Percentiles rank a stretch among this genome's conserved stretches.
Evolutionary conservation across 2,888 invertebrate species (phyloP).

Genomic region (Drosophila setosimentum): DNA sequence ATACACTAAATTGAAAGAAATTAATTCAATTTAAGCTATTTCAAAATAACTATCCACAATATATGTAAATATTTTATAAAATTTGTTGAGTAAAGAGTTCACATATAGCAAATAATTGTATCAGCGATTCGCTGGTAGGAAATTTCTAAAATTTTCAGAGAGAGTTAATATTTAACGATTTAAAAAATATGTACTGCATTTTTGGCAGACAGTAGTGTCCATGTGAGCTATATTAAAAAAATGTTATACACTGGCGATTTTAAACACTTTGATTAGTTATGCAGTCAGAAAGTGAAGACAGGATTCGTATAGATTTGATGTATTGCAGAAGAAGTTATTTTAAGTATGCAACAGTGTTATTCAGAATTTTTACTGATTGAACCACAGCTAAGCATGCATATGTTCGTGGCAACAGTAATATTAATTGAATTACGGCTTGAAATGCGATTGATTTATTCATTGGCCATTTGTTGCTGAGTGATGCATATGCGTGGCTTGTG

Average conservation of each 20-base stretch:
- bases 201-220: background rate
- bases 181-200: background rate
- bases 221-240: background rate
- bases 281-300: no score
- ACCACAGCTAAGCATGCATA: no score
- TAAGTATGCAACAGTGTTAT: background rate
- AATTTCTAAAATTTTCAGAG: background rate
- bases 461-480: constrained; percentile 35
- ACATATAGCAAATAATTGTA: background rate
- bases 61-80: background rate
- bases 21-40: no score
- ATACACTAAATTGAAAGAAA: background rate
- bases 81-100: background rate
- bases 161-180: background rate
- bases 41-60: no score
- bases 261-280: no score
- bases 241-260: background rate
- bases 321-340: background rate
- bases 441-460: constrained; percentile 62
- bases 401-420: background rate
- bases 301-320: background rate
- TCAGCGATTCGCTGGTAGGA: background rate
- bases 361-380: background rate
- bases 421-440: background rate
- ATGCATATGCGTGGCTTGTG: constrained; percentile 31